phyloP scores from a whole-genome alignment of 2,797 vertebrate species.

The Hyperoplus lanceolatus region DNA sequence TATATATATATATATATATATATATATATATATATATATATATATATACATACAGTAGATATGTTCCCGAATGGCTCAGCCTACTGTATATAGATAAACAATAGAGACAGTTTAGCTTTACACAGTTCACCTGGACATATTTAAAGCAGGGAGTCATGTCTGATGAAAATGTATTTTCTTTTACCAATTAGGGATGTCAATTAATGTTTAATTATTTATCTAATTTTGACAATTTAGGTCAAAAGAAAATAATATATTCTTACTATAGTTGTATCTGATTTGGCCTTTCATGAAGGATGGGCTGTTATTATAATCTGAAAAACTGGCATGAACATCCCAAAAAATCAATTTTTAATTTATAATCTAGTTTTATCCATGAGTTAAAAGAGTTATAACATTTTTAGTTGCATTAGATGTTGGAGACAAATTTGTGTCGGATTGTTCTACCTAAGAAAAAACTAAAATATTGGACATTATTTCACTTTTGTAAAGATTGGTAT shows the following conservation, averaged over 20 bases:
- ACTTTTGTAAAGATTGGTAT: neutral
- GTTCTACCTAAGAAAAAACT: neutral
- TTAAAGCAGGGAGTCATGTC: neutral
- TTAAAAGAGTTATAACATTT: neutral
- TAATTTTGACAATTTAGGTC: neutral
- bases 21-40: no score
- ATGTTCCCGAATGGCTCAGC: neutral
- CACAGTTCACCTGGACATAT: neutral
- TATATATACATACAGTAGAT: neutral
- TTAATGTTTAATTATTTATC: neutral
- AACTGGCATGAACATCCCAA: neutral
- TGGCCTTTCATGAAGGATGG: neutral
- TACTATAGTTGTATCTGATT: neutral
- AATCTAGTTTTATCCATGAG: neutral
- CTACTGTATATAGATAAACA: slow-evolving; percentile 1
- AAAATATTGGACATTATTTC: neutral
- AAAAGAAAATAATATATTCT: neutral
- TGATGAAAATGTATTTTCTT: neutral
- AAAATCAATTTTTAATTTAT: neutral
- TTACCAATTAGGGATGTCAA: neutral
- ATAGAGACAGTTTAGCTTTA: neutral
- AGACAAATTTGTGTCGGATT: neutral
- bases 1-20: no score
- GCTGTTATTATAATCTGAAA: neutral
- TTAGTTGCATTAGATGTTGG: neutral